A percentile compares a stretch with the other conserved stretches of the same genome.
Conservation (phyloP, 1,140 invertebrate genomes). For the Drosophila elegans region DNA sequence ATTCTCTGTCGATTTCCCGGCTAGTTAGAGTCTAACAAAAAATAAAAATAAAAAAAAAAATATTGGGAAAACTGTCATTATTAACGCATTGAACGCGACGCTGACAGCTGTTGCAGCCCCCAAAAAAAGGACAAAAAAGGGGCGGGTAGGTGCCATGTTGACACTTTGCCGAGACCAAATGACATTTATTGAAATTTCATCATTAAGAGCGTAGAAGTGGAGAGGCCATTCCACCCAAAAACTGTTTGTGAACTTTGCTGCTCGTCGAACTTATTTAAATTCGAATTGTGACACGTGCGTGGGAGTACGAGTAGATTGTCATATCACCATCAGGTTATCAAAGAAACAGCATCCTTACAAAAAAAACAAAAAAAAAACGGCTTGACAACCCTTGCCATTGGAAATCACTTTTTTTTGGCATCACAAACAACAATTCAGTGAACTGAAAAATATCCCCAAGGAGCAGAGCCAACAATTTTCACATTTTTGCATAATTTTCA, state of each 20-base stretch:
- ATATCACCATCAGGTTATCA: constrained; percentile 45
- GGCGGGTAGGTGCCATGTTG: constrained; percentile 68
- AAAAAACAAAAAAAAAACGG: constrained; percentile 45
- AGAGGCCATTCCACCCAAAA: neutral
- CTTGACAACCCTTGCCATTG: constrained; percentile 65
- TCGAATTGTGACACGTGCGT: constrained; percentile 63
- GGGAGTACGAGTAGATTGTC: constrained; percentile 28
- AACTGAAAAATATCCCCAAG: constrained; percentile 81
- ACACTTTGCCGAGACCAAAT: constrained; percentile 75
- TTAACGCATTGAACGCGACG: constrained; percentile 73
- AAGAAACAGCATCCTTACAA: constrained; percentile 27
- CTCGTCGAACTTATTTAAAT: constrained; percentile 76
- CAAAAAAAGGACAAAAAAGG: constrained; percentile 1
- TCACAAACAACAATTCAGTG: constrained; percentile 70
- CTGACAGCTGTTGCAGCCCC: constrained; percentile 63
- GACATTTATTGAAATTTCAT: constrained; percentile 84
- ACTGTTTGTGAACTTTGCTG: constrained; percentile 68
- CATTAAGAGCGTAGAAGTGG: constrained; percentile 51
- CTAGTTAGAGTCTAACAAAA: constrained; percentile 63
- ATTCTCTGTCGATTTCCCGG: constrained; percentile 36
- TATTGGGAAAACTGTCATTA: constrained; percentile 76
- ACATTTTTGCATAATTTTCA: constrained; percentile 73
- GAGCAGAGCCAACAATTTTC: constrained; percentile 35
- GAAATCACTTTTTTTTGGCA: constrained; percentile 72
- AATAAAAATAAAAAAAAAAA: constrained; percentile 22